Conservation (phyloP, 2,888 invertebrate genomes). For the Lobophora halterata region DNA sequence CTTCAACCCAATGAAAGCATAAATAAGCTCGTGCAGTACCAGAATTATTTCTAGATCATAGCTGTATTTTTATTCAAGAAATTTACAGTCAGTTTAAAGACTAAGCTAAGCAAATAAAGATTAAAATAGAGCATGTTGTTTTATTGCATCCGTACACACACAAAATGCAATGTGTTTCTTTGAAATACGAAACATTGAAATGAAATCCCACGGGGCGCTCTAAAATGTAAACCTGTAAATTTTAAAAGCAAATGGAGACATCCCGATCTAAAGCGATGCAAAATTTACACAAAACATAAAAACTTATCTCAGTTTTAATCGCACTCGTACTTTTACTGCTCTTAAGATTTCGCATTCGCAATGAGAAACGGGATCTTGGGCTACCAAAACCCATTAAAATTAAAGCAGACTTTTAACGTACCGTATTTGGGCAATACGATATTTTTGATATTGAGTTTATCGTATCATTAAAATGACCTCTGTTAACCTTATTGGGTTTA, state of each 20-base stretch:
- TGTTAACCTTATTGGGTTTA: slow-evolving; percentile 42
- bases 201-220: slow-evolving; percentile 5
- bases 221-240: slow-evolving; percentile 23
- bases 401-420: slow-evolving; percentile 36
- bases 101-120: too few relatives aligned
- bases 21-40: too few relatives aligned
- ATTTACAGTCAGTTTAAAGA: too few relatives aligned
- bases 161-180: too few relatives aligned
- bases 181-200: not conserved
- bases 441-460: slow-evolving; percentile 33
- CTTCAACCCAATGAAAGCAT: too few relatives aligned
- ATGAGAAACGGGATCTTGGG: slow-evolving; percentile 31
- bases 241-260: slow-evolving; percentile 35
- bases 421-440: slow-evolving; percentile 31
- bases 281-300: slow-evolving; percentile 29
- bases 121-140: too few relatives aligned
- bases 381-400: slow-evolving; percentile 26
- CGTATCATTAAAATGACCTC: slow-evolving; percentile 40
- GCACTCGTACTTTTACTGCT: slow-evolving; percentile 37
- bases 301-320: slow-evolving; percentile 32
- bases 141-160: too few relatives aligned
- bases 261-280: slow-evolving; percentile 17
- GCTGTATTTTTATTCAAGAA: too few relatives aligned
- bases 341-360: slow-evolving; percentile 25
- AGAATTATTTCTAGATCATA: too few relatives aligned